Evolutionary conservation across 2,888 invertebrate genomes (phyloP), one percentile per base, ranked within the genome.

Genomic region (Prenolepis imparis): DNA sequence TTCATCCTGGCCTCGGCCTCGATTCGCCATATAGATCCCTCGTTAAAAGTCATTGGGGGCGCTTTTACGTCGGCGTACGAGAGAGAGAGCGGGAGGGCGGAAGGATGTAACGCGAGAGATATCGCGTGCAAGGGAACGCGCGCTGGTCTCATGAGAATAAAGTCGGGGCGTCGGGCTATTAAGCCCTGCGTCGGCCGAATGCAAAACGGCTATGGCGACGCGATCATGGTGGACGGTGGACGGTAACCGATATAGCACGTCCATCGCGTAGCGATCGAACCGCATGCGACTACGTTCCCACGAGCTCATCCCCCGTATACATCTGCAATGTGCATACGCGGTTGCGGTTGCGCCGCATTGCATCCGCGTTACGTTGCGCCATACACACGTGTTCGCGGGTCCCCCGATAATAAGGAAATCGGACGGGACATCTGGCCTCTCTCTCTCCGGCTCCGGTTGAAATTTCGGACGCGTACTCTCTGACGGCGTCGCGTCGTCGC

Each of bases 371-470:
- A 41, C 75, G 75, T n/a, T 55, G 41, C 44, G 59, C 78, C 78
- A 36, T 59, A 59, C 59, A 44, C 72, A 59, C 59, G 72, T 78
- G 72, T 72, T 72, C 72, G 44, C 72, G 78, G 44, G 59, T 78
- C 78, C 72, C 72, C 70, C 72, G 78, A 72, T 78, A 78, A 78
- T 78, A 78, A 78, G 78, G 44, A 78, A 78, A 78, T 72, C 78
- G 78, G 78, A 2, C 24, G 32, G 28, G 12, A 36, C 59, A 57
- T 28, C 18, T 8, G 21, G 55, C 3, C 28, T 28, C 3, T 28
- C 28, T 28, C 28, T 28, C 28, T 28, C 28, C 28, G 28, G 28
- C 28, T 28, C 28, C 28, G 44, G 70, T 70, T 70, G 41, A 44
- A 78, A 78, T 78, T 78, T 78, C 73, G 44, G 12, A 32, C 44